Evolutionary conservation across 1,140 invertebrate genomes (phyloP).

Genomic region (Neodiprion lecontei): DNA sequence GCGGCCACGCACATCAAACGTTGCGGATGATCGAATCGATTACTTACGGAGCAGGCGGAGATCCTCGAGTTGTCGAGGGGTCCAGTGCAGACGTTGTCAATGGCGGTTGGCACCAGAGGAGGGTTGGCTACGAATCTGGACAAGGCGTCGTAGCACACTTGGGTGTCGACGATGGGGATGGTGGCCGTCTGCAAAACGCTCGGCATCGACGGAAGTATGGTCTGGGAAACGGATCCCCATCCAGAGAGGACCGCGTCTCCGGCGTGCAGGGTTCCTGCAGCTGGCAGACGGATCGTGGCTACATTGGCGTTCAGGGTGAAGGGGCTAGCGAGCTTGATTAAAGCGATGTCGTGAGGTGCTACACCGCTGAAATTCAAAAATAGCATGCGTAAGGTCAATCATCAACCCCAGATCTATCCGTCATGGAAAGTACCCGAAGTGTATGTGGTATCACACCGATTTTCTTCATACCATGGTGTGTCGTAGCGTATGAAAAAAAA

Average conservation of each 20-base stretch:
- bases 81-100: slow-evolving; percentile 67
- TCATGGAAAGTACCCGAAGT: too few species aligned
- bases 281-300: slow-evolving; percentile 60
- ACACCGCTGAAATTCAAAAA: slow-evolving; percentile 50
- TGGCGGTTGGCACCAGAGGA: slow-evolving; percentile 42
- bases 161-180: slow-evolving; percentile 39
- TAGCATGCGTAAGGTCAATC: neutral
- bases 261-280: slow-evolving; percentile 46
- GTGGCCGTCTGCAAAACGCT: slow-evolving; percentile 39
- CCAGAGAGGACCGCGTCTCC: slow-evolving; percentile 58
- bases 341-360: slow-evolving; percentile 68
- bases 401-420: neutral
- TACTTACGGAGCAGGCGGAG: slow-evolving; percentile 65
- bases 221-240: slow-evolving; percentile 55
- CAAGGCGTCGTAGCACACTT: slow-evolving; percentile 40
- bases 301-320: slow-evolving; percentile 64
- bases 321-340: slow-evolving; percentile 64
- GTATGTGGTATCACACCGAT: too few species aligned
- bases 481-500: too few species aligned
- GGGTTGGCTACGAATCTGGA: slow-evolving; percentile 28
- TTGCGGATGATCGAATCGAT: neutral
- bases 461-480: too few species aligned
- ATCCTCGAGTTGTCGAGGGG: slow-evolving; percentile 61
- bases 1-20: too few species aligned
- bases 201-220: slow-evolving; percentile 33